A percentile compares a stretch with the other conserved stretches of the same genome.
Evolutionary conservation across 2,888 invertebrate species (phyloP).

Genomic region (Patella depressa): DNA sequence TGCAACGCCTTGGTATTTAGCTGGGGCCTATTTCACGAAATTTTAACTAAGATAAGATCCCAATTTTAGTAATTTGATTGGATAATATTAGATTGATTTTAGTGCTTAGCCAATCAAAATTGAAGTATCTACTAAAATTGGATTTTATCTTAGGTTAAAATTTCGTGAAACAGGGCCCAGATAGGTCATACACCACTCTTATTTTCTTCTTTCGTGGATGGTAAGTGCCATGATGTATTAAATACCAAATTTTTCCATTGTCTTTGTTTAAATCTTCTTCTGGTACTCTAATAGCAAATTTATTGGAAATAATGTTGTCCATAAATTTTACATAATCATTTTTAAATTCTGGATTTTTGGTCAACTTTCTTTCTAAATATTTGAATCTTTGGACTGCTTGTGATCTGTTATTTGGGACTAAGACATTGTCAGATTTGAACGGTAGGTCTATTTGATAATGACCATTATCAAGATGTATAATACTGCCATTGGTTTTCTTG

Average conservation of each 20-base stretch:
- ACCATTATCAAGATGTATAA: background rate
- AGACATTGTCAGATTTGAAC: background rate
- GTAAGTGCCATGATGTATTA: conserved; percentile 39
- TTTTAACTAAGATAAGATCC: too few relatives aligned
- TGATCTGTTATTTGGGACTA: background rate
- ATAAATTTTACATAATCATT: conserved; percentile 20
- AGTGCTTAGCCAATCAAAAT: too few relatives aligned
- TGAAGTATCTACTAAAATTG: too few relatives aligned
- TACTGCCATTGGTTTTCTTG: background rate
- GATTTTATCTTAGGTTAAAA: too few relatives aligned
- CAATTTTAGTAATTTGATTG: too few relatives aligned
- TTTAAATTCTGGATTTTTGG: conserved; percentile 13
- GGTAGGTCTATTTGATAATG: background rate
- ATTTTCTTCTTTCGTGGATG: conserved; percentile 33
- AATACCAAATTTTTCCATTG: conserved; percentile 33
- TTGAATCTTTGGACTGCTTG: conserved; percentile 13
- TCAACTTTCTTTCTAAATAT: conserved; percentile 17
- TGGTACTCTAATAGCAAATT: conserved; percentile 23
- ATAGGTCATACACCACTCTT: conserved; percentile 34
- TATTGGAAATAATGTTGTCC: conserved; percentile 18
- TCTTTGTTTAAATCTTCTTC: background rate
- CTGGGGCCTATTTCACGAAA: too few relatives aligned
- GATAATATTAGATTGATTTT: too few relatives aligned
- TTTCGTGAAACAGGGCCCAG: too few relatives aligned
- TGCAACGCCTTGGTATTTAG: conserved; percentile 33